These are phyloP conservation scores for Paragorgia papillata DNA, from an alignment of 92 coral and sea anemone genomes.

Conservation along the genomic window DNA sequence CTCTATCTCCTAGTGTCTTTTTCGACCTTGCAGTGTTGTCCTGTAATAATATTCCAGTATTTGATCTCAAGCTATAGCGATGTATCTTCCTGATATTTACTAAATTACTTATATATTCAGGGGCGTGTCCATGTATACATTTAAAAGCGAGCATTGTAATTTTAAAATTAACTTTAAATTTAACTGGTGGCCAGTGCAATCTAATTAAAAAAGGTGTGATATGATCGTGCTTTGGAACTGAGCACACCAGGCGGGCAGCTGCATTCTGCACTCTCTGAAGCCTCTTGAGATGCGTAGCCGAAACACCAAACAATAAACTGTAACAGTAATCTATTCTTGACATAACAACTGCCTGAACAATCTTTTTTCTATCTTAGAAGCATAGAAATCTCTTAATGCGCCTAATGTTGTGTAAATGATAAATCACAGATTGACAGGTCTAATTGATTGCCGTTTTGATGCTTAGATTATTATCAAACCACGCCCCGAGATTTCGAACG, in stretches of 20 bases:
- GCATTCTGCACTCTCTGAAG: constrained; percentile 8
- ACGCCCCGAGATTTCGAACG: constrained; percentile 29
- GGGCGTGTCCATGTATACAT: constrained; percentile 31
- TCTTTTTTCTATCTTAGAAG: constrained; percentile 26
- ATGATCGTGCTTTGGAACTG: constrained; percentile 29
- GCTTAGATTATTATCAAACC: constrained; percentile 39
- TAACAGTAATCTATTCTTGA: constrained; percentile 13
- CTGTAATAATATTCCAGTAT: constrained; percentile 16
- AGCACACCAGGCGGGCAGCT: neutral
- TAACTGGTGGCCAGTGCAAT: constrained; percentile 38
- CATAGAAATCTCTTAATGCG: constrained; percentile 18
- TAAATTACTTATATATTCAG: constrained; percentile 11
- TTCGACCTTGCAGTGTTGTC: constrained; percentile 8
- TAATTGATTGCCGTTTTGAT: constrained; percentile 31
- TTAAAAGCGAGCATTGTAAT: constrained; percentile 34
- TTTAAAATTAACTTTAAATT: constrained; percentile 18
- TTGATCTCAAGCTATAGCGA: constrained; percentile 20
- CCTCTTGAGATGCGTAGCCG: neutral
- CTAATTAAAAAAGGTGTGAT: constrained; percentile 34
- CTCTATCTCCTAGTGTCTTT: constrained; percentile 25
- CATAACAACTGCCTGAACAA: constrained; percentile 43
- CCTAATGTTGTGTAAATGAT: constrained; percentile 37
- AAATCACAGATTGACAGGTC: constrained; percentile 26
- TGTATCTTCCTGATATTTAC: constrained; percentile 12
- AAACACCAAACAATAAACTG: neutral